Evolutionary conservation across 2,797 vertebrate species (phyloP).

Genomic region (Paratrypauchen microcephalus): DNA sequence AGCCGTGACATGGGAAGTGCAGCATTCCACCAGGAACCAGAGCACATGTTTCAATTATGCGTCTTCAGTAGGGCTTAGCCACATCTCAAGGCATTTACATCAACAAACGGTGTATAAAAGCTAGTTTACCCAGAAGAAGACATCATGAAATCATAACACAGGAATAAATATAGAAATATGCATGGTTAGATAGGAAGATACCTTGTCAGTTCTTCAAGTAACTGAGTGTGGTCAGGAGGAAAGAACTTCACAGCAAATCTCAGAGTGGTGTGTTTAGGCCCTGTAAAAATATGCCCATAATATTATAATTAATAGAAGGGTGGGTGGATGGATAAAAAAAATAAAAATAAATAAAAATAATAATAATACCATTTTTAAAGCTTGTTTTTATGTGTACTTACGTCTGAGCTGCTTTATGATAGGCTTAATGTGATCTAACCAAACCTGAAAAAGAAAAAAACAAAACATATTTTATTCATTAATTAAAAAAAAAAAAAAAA

Average conservation of each 20-base stretch:
- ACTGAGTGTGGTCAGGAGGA: constrained; percentile 90
- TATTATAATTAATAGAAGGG: neutral
- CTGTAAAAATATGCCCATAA: constrained; percentile 59
- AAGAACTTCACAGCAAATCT: constrained; percentile 98
- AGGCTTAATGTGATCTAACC: constrained; percentile 96
- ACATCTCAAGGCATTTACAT: constrained; percentile 29
- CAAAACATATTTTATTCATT: neutral
- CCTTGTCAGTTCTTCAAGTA: constrained; percentile 95
- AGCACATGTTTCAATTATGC: constrained; percentile 41
- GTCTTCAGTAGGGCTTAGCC: constrained; percentile 25
- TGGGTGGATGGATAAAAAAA: too few relatives aligned
- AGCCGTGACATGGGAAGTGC: constrained; percentile 45
- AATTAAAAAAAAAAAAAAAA: too few relatives aligned
- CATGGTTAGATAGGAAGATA: constrained; percentile 57
- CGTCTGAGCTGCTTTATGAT: constrained; percentile 94
- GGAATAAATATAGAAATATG: neutral
- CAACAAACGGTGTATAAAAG: constrained; percentile 17
- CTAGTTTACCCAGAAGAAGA: constrained; percentile 11
- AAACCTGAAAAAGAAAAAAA: constrained; percentile 79
- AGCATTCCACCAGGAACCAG: constrained; percentile 32
- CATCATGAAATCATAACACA: constrained; percentile 3
- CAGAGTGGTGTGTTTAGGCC: constrained; percentile 88
- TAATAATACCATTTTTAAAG: neutral
- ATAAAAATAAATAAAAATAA: too few relatives aligned
- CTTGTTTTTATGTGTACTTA: constrained; percentile 75